Percentiles rank a stretch among this genome's conserved stretches.
phyloP scores from a whole-genome alignment of 2,888 invertebrate genomes.

The Invenusta paracnida region DNA sequence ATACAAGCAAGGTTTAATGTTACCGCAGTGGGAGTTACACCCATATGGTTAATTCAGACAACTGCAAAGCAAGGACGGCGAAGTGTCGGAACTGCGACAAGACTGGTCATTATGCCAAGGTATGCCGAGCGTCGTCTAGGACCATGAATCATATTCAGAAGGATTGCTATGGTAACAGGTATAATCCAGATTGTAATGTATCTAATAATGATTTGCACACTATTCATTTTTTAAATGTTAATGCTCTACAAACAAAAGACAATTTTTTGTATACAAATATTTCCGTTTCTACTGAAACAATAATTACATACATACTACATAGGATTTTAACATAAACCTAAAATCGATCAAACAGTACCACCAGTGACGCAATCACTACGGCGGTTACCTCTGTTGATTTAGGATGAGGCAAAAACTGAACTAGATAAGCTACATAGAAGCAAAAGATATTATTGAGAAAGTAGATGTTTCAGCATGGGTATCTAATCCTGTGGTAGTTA shows the following conservation, averaged over 20 bases:
- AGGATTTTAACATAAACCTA: not conserved
- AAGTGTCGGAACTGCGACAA: not conserved
- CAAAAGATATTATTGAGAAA: not conserved
- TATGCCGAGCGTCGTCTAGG: not conserved
- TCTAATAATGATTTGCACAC: not conserved
- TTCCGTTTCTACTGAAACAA: too few species aligned
- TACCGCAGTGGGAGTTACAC: not conserved
- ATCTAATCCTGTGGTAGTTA: slow-evolving; percentile 3
- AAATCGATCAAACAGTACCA: not conserved
- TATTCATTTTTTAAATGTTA: slow-evolving; percentile 20
- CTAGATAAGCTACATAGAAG: not conserved
- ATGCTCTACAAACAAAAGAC: slow-evolving; percentile 13
- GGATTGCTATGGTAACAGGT: not conserved
- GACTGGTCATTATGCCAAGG: not conserved
- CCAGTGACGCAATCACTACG: not conserved
- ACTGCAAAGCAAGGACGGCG: not conserved
- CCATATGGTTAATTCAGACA: not conserved
- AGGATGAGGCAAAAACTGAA: not conserved
- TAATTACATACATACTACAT: too few species aligned
- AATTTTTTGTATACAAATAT: not conserved
- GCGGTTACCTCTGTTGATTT: not conserved
- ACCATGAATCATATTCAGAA: not conserved
- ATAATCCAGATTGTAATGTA: not conserved
- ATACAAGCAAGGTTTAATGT: too few species aligned
- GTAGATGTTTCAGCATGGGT: not conserved